These are phyloP conservation scores for Acleris literana DNA, from an alignment of 2,888 invertebrate genomes.

Conservation along the genomic window DNA sequence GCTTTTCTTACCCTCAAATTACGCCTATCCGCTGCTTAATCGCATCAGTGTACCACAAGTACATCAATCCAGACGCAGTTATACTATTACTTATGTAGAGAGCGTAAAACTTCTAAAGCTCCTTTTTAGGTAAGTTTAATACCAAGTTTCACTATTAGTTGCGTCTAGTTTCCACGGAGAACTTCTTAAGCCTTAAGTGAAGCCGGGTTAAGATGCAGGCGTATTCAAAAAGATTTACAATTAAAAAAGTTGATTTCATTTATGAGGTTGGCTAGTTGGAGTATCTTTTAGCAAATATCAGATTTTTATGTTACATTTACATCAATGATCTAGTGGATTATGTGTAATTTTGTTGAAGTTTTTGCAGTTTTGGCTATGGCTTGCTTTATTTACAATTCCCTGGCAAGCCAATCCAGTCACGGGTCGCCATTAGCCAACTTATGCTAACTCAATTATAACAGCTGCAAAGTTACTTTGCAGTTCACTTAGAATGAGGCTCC, in stretches of 20 bases:
- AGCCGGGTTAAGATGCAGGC: conserved; percentile 42
- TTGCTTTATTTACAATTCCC: not conserved
- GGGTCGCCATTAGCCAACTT: not conserved
- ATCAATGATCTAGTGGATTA: no score
- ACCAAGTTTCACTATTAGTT: conserved; percentile 44
- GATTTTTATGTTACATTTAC: no score
- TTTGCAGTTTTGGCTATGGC: not conserved
- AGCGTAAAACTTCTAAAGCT: conserved; percentile 40
- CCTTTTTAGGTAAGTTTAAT: conserved; percentile 44
- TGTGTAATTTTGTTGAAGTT: not conserved
- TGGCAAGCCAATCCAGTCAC: not conserved
- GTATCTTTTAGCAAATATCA: no score
- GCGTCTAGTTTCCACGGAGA: conserved; percentile 47
- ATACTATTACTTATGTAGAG: conserved; percentile 1
- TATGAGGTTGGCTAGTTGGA: no score
- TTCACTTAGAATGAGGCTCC: conserved; percentile 25
- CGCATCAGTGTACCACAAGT: conserved; percentile 5
- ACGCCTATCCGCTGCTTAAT: not conserved
- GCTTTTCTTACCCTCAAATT: conserved; percentile 7
- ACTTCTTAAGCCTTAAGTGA: conserved; percentile 54
- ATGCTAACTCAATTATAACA: conserved; percentile 25
- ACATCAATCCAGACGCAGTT: conserved; percentile 12
- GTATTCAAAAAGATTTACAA: conserved; percentile 43
- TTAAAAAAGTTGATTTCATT: not conserved
- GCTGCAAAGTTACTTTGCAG: conserved; percentile 21